Evolutionary conservation across 1,140 invertebrate species (phyloP), one percentile per base, ranked within the genome.

Genomic region (Pemphigus obesinymphae): DNA sequence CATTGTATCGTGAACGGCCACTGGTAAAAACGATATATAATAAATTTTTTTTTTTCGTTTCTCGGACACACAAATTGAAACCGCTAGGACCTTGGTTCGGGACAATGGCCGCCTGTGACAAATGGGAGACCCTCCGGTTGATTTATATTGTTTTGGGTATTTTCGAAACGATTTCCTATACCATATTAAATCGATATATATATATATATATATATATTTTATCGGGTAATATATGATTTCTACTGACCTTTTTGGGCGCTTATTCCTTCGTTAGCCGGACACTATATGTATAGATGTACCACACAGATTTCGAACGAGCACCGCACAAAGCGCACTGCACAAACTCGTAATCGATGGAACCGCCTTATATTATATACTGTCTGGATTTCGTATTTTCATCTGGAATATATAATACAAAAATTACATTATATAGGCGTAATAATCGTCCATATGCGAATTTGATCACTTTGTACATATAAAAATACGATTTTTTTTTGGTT

Each of bases 91-190:
- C 23, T 26, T 10, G 70, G 70, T 8, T 20, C 1, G 34, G 70
- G 70, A 73, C 70, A 73, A 73, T 73, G 45, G 70, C 29, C 45
- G 43, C 45, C 26, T 17, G 70, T 73, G 70, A 73, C 70, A 73
- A 73, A 73, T 73, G 70, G 17, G 43, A 31, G 43, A 73, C 45
- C 70, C 70, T 73, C 45, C 26, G 29, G 70, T 48, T 45, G 45
- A 73, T 73, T 73, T 73, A 73, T 73, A 73, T 37, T 50, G 45
- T 73, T 73, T 73, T 50, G 70, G 70, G 45, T 73, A 50, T 50
- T 73, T 73, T 73, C 45, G 61, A 20, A 31, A 50, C 68, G 68
- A 43, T 26, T 70, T 70, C 43, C 29, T 50, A 45, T 34, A 68
- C 43, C 43, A 48, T 29, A 34, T 48, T 72, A 73, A n/a, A 48